phyloP scores from a whole-genome alignment of 2,113 vertebrate species.

The Camelus dromedarius region DNA sequence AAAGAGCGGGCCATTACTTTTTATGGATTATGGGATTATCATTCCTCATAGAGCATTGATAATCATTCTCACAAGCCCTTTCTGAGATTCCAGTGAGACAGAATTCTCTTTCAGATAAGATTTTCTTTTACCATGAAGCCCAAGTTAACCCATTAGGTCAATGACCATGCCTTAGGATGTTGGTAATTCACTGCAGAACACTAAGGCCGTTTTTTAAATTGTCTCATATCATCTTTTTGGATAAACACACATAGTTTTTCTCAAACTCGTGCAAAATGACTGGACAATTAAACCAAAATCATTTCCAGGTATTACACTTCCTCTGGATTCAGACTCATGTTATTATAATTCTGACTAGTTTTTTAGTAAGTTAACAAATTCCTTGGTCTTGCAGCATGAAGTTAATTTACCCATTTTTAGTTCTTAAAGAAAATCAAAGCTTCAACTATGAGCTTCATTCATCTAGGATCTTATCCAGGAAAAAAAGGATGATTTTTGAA shows the following conservation, averaged over 20 bases:
- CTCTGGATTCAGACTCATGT: background rate
- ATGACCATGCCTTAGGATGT: background rate
- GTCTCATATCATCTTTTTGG: background rate
- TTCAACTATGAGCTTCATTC: background rate
- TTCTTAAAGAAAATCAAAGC: background rate
- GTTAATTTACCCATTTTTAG: background rate
- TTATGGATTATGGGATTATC: background rate
- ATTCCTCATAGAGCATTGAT: background rate
- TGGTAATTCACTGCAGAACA: background rate
- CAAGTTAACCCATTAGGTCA: background rate
- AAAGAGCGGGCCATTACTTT: background rate
- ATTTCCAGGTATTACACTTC: background rate
- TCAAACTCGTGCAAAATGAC: conserved; percentile 43
- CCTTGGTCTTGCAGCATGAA: background rate
- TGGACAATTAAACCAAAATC: background rate
- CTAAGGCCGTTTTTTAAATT: background rate
- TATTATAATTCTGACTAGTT: conserved; percentile 14
- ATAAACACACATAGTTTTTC: background rate
- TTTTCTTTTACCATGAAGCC: background rate
- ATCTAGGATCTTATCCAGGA: background rate
- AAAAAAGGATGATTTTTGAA: background rate
- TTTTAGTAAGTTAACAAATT: conserved; percentile 13
- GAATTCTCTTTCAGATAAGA: background rate
- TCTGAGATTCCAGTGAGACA: background rate
- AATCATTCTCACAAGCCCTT: background rate